These are phyloP conservation scores for Noctua comes DNA, from an alignment of 2,888 invertebrate genomes.

Conservation along the genomic window DNA sequence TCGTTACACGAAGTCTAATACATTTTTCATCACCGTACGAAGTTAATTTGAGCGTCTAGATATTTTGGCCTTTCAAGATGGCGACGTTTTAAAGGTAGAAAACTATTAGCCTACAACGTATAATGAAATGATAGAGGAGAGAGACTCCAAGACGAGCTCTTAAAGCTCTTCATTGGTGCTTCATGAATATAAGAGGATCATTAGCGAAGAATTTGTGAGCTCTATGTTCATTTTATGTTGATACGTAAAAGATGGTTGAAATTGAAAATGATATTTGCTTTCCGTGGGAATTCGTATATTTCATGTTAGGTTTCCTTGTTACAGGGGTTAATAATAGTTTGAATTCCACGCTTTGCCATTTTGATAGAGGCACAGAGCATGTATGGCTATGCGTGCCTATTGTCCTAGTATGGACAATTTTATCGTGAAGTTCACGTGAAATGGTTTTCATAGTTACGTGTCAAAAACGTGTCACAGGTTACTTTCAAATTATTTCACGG, in stretches of 20 bases:
- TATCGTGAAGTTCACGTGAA: too few species aligned
- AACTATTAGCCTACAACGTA: constrained; percentile 37
- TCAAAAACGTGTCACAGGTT: background rate
- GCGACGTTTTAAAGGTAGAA: constrained; percentile 20
- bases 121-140: constrained; percentile 39
- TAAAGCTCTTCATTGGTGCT: constrained; percentile 14
- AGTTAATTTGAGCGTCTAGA: constrained; percentile 28
- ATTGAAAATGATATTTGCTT: background rate
- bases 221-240: constrained; percentile 17
- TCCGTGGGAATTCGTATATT: background rate
- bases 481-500: background rate
- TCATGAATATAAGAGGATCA: constrained; percentile 47
- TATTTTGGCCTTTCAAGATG: constrained; percentile 20
- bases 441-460: too few species aligned
- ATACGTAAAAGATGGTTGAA: constrained; percentile 1
- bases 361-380: too few species aligned
- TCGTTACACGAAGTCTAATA: constrained; percentile 23
- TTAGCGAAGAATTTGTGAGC: constrained; percentile 28
- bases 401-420: background rate
- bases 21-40: constrained; percentile 13
- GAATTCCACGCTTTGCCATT: background rate
- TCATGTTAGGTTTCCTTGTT: background rate
- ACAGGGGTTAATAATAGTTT: background rate
- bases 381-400: background rate
- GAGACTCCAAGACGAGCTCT: background rate